Evolutionary conservation across 2,113 vertebrate genomes (phyloP), one percentile per base, ranked within the genome.

Genomic region (Trichomycterus rosablanca): DNA sequence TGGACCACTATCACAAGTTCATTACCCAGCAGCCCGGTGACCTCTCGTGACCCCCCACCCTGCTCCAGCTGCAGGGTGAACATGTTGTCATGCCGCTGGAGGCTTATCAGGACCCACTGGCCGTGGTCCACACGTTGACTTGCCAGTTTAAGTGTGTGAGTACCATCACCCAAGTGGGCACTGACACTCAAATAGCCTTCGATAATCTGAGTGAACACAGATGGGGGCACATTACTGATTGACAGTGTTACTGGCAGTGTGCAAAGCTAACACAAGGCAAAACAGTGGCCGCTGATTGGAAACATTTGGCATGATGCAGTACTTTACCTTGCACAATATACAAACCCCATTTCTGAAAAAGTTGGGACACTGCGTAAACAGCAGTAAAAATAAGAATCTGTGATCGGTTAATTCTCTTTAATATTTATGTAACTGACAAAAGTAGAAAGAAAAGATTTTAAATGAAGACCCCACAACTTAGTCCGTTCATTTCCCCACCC

Each of bases 11-110:
- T 82, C 83, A 86, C 84, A 34, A 73, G 76, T 3, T 72, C 73
- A 0, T 37, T 62, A 53, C 89, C 91, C 72, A 91, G 73, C 18
- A 52, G 60, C 22, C 81, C 84, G 0, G 74, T 85, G 40, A 84
- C 80, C 82, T 94, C 90, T 37, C 82, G 80, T 0, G 83, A 74
- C 3, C 91, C 92, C 1, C 90, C 90, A 8, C 91, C 92, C 53
- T 76, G 76, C 66, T 93, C 89, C 70, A 94, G 66, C 0, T 74
- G 78, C 63, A 94, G 79, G 5, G 83, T 87, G 65, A 94, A 92
- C 23, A 83, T 67, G 55, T 91, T 89, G 83, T 88, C 88, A 54
- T 89, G 80, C 45, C 88, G 89, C 70, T 83, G 73, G 72, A 94
- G 82, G 72, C 79, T 72, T 66, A 90, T 84, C 37, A 84, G 74